Base-by-base conservation (phyloP, 2,797 vertebrate species). In the Pygocentrus nattereri region DNA sequence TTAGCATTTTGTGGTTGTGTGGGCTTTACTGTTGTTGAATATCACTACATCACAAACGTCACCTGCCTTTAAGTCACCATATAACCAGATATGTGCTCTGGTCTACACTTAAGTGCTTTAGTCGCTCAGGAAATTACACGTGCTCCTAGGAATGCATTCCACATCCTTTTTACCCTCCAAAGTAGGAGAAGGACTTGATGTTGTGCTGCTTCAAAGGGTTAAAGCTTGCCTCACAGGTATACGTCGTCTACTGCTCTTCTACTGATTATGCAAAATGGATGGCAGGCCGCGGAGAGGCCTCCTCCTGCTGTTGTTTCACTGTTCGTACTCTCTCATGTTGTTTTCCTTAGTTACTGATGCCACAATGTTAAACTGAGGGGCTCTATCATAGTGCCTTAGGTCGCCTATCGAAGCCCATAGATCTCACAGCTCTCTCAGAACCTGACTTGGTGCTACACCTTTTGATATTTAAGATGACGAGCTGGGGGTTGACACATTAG, bases 101-200 rank as follows among this genome's bases (percentile, higher is more conserved):
- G n/a, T 83, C 78, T 89, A 86, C 68, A 81, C 64, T 86, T 31
- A 93, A 92, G 92, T 94, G 91, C 93, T 94, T 93, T 88, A 90
- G 90, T 92, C 89, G 79, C 93, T 93, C 93, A 93, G 92, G 93
- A 92, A 88, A 84, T 79, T 82, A 38, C 85, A 88, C 81, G 86
- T 81, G 23, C 18, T 84, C n/a, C 13, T 85, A 88, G 86, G 88
- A n/a, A 75, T 41, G 88, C 88, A 88, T 93, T 93, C 62, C 62
- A 38, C 84, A 87, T 82, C 69, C 41, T 25, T 23, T 50, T 15
- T 50, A 11, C 25, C 68, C 70, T 54, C 2, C 18, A 30, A 73
- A 64, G 4, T 64, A 64, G 61, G 16, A 25, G 15, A 67, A 88
- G 68, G 25, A 85, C 84, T 82, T 87, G 79, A 87, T 58, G 72